A percentile compares a stretch with the other conserved stretches of the same genome.
Evolutionary conservation across 2,113 vertebrate species (phyloP).

Genomic region (Macaca mulatta): DNA sequence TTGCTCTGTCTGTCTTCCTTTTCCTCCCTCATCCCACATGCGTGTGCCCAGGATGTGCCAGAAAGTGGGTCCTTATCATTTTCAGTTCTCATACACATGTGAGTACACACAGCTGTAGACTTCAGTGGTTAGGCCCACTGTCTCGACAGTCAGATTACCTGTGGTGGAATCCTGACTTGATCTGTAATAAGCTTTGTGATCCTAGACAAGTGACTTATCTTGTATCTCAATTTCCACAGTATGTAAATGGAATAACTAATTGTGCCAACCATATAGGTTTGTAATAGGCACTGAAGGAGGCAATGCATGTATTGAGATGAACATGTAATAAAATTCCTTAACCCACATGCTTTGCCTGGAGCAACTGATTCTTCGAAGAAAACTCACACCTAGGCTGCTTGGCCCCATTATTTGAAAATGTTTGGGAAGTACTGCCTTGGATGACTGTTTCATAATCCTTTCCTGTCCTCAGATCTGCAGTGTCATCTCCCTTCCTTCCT

Average conservation of each 20-base stretch:
- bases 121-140: neutral
- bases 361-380: neutral
- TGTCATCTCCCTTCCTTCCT: neutral
- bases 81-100: neutral
- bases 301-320: neutral
- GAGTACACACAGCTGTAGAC: neutral
- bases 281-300: neutral
- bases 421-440: neutral
- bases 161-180: neutral
- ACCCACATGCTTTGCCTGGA: neutral
- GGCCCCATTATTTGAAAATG: neutral
- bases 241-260: neutral
- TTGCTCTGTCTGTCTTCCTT: neutral
- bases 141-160: neutral
- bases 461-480: neutral
- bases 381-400: neutral
- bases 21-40: neutral
- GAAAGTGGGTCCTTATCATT: neutral
- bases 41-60: neutral
- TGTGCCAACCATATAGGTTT: neutral
- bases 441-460: neutral
- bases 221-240: neutral
- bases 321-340: neutral
- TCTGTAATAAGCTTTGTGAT: neutral
- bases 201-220: neutral